Base-by-base conservation (phyloP, 2,113 vertebrate genomes). In the Platycercus adscitus region DNA sequence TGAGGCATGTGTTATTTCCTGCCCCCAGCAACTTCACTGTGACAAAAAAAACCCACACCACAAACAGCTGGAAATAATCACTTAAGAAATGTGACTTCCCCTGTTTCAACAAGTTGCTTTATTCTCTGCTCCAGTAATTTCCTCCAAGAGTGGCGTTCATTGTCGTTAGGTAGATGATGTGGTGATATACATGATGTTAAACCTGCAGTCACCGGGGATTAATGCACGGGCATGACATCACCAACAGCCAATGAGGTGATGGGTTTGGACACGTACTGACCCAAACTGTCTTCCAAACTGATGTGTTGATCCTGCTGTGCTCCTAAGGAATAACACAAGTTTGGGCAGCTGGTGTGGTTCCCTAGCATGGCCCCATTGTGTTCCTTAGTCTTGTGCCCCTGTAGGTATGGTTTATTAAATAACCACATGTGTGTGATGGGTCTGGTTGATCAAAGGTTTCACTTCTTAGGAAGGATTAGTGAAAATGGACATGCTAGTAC, bases 191-290 rank as follows among this genome's bases (percentile, higher is more conserved):
- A 41, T 61, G 92, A 73, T 97, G 86, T 95, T 93, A 95, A 97
- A 97, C 96, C 94, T 93, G 92, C 96, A 96, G 89, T 91, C 95
- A 58, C 76, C 44, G 55, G 97, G 94, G 93, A 95, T 94, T 96
- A 96, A 96, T 94, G 75, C 87, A n/a, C 10, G 95, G 90, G 28
- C 78, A 96, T 98, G 97, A 98, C 95, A 92, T 98, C 97, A 98
- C 86, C 81, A 31, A 35, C 84, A 97, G 94, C 97, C 98, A 97
- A 97, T 98, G 94, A 86, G 93, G 91, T 69, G 47, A 49, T 95
- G 92, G 86, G 70, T 94, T 97, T 86, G 94, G 94, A 72, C 90
- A 77, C 21, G 20, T 78, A 64, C 75, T 92, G 94, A 96, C 91
- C 95, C 95, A 81, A 97, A 97, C 58, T 93, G 58, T 16, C 77